Evolutionary conservation across 2,888 invertebrate species (phyloP).

Genomic region (Odiellus spinosus): DNA sequence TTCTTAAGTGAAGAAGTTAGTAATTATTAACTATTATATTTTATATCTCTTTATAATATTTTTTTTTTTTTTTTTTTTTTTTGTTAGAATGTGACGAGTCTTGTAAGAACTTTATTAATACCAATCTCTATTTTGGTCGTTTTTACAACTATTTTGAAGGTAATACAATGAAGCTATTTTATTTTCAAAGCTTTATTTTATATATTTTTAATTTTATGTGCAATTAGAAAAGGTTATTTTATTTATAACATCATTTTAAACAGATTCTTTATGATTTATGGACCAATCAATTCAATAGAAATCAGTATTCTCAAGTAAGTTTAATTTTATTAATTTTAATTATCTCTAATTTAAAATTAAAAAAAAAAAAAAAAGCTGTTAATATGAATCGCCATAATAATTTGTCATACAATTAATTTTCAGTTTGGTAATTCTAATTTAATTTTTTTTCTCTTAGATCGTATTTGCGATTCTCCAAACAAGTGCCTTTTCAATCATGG

Average conservation of each 20-base stretch:
- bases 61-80: constrained; percentile 1
- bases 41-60: neutral
- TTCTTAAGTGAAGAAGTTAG: constrained; percentile 41
- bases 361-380: too few relatives aligned
- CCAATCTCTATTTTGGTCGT: constrained; percentile 8
- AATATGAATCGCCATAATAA: neutral
- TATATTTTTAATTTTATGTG: too few relatives aligned
- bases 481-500: constrained; percentile 52
- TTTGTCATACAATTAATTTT: neutral
- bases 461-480: constrained; percentile 46
- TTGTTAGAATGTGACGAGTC: constrained; percentile 7
- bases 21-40: neutral
- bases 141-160: constrained; percentile 2
- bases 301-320: too few relatives aligned
- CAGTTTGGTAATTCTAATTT: neutral
- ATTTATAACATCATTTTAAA: too few relatives aligned
- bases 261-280: too few relatives aligned
- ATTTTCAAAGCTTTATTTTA: too few relatives aligned
- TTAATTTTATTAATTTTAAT: too few relatives aligned
- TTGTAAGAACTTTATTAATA: constrained; percentile 14
- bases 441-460: constrained; percentile 8
- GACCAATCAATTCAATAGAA: too few relatives aligned
- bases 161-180: too few relatives aligned
- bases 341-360: too few relatives aligned
- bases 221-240: too few relatives aligned